Conservation (phyloP, 2,797 vertebrate species). For the Semaprochilodus insignis region DNA sequence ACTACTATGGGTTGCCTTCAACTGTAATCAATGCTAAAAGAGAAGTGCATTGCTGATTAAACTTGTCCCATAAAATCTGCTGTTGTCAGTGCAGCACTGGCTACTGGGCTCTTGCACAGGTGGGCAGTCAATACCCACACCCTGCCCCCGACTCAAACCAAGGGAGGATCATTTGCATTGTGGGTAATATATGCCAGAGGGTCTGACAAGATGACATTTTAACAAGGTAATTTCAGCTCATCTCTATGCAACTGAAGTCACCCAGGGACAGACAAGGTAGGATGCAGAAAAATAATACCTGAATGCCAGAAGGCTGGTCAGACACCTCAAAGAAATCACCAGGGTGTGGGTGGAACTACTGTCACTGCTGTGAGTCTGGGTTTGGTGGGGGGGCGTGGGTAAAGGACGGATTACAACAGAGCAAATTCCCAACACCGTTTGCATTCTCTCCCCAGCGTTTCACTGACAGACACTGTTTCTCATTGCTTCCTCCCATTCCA, state of each 20-base stretch:
- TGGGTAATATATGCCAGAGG: conserved; percentile 54
- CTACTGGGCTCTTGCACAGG: conserved; percentile 29
- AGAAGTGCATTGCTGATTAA: conserved; percentile 15
- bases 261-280: conserved; percentile 40
- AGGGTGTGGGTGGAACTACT: conserved; percentile 31
- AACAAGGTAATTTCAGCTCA: conserved; percentile 64
- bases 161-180: conserved; percentile 55
- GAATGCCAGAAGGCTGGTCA: conserved; percentile 30
- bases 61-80: conserved; percentile 19
- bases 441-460: conserved; percentile 13
- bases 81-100: conserved; percentile 18
- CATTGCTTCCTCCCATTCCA: conserved; percentile 21
- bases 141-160: conserved; percentile 1
- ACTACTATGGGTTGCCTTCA: neutral
- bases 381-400: conserved; percentile 25
- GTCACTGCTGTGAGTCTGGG: conserved; percentile 22
- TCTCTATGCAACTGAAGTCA: conserved; percentile 50
- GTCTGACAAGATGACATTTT: conserved; percentile 62
- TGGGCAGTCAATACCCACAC: conserved; percentile 40
- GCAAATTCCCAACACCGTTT: conserved; percentile 27
- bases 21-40: conserved; percentile 17
- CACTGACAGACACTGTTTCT: conserved; percentile 5
- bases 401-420: conserved; percentile 37
- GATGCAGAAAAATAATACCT: conserved; percentile 38
- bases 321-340: conserved; percentile 30